These are phyloP conservation scores for Corythucha ciliata DNA, from an alignment of 2,888 invertebrate species.

Conservation along the genomic window DNA sequence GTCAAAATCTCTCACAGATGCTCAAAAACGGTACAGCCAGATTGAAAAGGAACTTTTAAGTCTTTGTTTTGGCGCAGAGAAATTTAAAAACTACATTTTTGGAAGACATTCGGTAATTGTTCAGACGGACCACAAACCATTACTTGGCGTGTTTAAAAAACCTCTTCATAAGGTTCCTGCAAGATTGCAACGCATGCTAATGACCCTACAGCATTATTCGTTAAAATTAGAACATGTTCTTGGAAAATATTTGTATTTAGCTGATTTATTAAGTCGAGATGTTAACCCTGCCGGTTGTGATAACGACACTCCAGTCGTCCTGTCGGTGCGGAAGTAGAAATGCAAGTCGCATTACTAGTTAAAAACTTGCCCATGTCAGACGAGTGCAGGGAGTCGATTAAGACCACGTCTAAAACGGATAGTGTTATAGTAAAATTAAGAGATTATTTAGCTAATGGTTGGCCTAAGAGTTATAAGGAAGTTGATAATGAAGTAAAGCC, in stretches of 20 bases:
- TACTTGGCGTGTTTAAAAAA: conserved; percentile 24
- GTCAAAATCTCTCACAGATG: conserved; percentile 36
- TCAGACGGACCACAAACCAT: conserved; percentile 23
- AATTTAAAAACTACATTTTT: conserved; percentile 27
- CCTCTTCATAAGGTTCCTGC: conserved; percentile 22
- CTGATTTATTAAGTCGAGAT: conserved; percentile 32
- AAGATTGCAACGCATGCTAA: conserved; percentile 24
- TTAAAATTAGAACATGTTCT: conserved; percentile 31
- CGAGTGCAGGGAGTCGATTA: conserved; percentile 25
- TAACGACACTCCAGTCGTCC: too few relatives aligned
- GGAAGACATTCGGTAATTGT: conserved; percentile 22
- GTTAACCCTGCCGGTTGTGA: conserved; percentile 27
- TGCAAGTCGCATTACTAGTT: conserved; percentile 28
- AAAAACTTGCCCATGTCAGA: conserved; percentile 32
- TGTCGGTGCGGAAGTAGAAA: conserved; percentile 27
- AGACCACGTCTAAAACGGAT: background rate
- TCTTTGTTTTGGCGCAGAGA: conserved; percentile 31
- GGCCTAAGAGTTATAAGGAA: background rate
- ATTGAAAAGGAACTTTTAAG: conserved; percentile 41
- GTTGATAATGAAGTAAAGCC: conserved; percentile 25
- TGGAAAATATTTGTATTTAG: conserved; percentile 26
- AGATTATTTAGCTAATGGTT: background rate
- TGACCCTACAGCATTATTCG: conserved; percentile 23
- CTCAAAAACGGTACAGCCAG: conserved; percentile 39
- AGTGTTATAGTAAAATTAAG: background rate